phyloP scores from a whole-genome alignment of 1,140 invertebrate species.

The Scaptodrosophila lebanonensis region DNA sequence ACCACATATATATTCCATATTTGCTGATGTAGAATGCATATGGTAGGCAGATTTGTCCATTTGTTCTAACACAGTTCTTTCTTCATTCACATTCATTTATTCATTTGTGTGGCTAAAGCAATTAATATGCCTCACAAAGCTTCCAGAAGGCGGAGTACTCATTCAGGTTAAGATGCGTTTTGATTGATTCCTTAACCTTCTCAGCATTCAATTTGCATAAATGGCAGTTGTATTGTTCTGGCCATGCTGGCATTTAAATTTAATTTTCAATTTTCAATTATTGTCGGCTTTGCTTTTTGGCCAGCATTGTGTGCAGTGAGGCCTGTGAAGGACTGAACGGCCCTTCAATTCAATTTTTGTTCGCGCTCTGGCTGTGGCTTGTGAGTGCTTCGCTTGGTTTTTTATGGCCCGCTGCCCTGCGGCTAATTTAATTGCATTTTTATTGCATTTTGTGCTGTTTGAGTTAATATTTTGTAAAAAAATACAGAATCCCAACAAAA shows the following conservation, averaged over 20 bases:
- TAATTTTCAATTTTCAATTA: constrained; percentile 63
- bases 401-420: constrained; percentile 49
- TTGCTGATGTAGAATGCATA: no score
- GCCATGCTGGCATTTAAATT: constrained; percentile 37
- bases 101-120: constrained; percentile 24
- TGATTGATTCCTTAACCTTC: constrained; percentile 57
- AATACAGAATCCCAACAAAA: neutral
- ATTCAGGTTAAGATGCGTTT: constrained; percentile 18
- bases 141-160: constrained; percentile 15
- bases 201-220: constrained; percentile 60
- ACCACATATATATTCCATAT: no score
- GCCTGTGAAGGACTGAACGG: no score
- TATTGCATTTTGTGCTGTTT: constrained; percentile 50
- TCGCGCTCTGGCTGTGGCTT: constrained; percentile 25
- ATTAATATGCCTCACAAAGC: constrained; percentile 50
- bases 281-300: constrained; percentile 42
- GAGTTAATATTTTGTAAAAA: constrained; percentile 27
- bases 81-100: no score
- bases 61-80: no score
- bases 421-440: constrained; percentile 73
- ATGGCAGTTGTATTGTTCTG: constrained; percentile 22
- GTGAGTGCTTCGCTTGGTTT: constrained; percentile 10
- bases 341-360: constrained; percentile 57
- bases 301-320: constrained; percentile 11
- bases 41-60: no score